Evolutionary conservation across 2,797 vertebrate genomes (phyloP), one percentile per base, ranked within the genome.

Genomic region (Coregonus ussuriensis): DNA sequence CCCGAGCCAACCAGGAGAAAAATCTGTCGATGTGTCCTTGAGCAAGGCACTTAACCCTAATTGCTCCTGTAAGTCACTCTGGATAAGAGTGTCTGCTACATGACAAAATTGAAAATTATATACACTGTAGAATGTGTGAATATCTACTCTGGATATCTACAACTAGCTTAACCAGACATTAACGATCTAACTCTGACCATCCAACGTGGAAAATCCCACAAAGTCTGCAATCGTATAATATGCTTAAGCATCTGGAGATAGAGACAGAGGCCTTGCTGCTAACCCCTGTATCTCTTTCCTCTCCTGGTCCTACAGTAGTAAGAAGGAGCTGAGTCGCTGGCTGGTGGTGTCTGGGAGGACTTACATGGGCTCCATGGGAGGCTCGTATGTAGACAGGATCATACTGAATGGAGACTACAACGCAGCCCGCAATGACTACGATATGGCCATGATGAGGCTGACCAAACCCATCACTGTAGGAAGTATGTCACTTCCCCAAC

Each of bases 381-480:
- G 91, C 16, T 86, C 92, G 0, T 77, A 83, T 0, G 95, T 98
- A 88, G 95, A 96, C 83, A 94, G 93, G 85, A 92, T 99, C 88
- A 91, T 97, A 72, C 0, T 95, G 74, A 83, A 93, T 0, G 89
- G 88, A 51, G 1, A 84, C 13, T 95, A 94, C 0, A 0, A 81
- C 0, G 0, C 78, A 0, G 16, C 56, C 0, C 69, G 25, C 75
- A 96, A 92, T 67, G 94, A 96, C 76, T 93, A 95, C 0, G 97
- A 99, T 84, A 92, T 98, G 0, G 95, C 97, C 16, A 91, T 98
- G 78, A 91, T 98, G 70, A 96, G 91, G 87, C 95, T 99, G 75
- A 87, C 77, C 71, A 85, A 77, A 1, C 95, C 96, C 0, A 87
- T 98, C 82, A 82, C 0, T 0, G 59, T 95, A 33, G 93, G 94